Percentiles rank a stretch among this genome's conserved stretches.
These are phyloP conservation scores for Threskiornis aethiopicus DNA, from an alignment of 2,797 vertebrate genomes.

Conservation along the genomic window DNA sequence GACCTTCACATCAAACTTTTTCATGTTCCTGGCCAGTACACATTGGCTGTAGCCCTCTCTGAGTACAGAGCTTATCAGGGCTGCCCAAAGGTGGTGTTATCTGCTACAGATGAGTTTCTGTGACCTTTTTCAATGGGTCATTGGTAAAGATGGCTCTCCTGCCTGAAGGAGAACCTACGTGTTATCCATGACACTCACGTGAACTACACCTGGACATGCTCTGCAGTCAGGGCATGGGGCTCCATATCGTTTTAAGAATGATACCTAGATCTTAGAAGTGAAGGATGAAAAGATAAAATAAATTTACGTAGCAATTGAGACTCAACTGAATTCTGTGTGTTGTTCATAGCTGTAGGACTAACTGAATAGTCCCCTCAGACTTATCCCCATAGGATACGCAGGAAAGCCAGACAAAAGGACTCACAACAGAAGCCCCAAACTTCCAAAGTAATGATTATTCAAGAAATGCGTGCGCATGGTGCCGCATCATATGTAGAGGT, in stretches of 20 bases:
- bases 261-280: neutral
- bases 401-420: neutral
- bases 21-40: neutral
- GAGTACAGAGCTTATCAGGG: neutral
- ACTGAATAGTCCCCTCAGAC: neutral
- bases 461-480: neutral
- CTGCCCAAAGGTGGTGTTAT: neutral
- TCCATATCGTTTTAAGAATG: neutral
- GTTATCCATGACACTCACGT: neutral
- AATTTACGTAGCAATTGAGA: fast-evolving
- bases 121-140: neutral
- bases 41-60: fast-evolving
- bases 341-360: neutral
- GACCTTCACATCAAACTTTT: neutral
- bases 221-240: neutral
- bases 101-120: neutral
- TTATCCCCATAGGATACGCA: neutral
- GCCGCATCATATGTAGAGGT: neutral
- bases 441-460: neutral
- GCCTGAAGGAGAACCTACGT: neutral
- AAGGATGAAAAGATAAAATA: neutral
- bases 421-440: neutral
- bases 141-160: neutral
- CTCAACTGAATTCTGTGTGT: neutral
- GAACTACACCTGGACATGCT: fast-evolving